phyloP scores from a whole-genome alignment of 2,888 invertebrate species.

The Watsonalla binaria region DNA sequence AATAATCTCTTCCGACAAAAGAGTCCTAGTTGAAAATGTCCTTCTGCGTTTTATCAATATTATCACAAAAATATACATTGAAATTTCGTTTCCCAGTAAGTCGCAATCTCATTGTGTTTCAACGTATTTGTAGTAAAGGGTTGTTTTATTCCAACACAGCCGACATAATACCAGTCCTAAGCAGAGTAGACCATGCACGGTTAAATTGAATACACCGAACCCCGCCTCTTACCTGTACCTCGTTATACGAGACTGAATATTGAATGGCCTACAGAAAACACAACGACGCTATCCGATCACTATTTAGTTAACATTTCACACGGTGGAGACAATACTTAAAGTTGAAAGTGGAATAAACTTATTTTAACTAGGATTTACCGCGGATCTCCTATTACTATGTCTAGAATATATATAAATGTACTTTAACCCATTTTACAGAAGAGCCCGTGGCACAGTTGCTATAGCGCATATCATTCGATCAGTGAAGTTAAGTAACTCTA shows the following conservation, averaged over 20 bases:
- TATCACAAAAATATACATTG: too few relatives aligned
- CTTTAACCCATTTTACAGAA: too few relatives aligned
- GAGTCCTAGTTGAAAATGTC: too few relatives aligned
- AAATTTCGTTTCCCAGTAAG: too few relatives aligned
- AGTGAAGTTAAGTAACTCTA: too few relatives aligned
- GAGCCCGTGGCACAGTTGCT: too few relatives aligned
- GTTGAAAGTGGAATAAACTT: background rate
- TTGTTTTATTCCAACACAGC: background rate
- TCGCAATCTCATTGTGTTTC: background rate
- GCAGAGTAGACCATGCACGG: slow-evolving; percentile 7
- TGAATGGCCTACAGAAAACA: slow-evolving; percentile 23
- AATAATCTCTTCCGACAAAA: too few relatives aligned
- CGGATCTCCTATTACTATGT: too few relatives aligned
- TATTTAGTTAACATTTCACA: background rate
- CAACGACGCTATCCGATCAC: background rate
- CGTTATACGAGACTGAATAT: slow-evolving; percentile 21
- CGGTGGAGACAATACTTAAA: background rate
- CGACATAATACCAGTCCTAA: slow-evolving; percentile 8
- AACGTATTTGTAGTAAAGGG: background rate
- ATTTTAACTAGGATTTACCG: too few relatives aligned
- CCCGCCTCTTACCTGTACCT: slow-evolving; percentile 41
- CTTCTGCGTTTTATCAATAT: too few relatives aligned
- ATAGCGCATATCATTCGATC: too few relatives aligned
- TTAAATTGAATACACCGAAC: slow-evolving; percentile 23
- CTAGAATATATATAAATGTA: too few relatives aligned